These are phyloP conservation scores for Furcifer pardalis DNA, from an alignment of 2,797 vertebrate species.

Conservation along the genomic window DNA sequence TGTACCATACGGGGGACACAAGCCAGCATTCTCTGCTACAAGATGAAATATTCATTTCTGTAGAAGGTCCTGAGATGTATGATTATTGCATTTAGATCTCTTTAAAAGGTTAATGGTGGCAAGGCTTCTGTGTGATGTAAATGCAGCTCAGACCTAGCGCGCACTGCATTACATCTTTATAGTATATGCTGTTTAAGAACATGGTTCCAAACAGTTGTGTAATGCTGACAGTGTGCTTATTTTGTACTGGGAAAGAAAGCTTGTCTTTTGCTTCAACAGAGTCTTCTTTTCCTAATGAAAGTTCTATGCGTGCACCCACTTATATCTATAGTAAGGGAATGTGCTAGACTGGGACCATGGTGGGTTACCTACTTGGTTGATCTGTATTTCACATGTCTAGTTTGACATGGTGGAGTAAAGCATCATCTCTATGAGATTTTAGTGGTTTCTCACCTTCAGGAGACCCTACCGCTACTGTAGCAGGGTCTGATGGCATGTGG, in stretches of 20 bases:
- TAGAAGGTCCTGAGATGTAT: constrained; percentile 38
- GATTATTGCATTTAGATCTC: constrained; percentile 22
- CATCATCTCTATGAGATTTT: no score
- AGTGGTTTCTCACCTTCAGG: no score
- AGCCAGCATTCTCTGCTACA: constrained; percentile 25
- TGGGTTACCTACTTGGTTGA: no score
- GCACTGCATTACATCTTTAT: not conserved
- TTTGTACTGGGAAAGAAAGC: not conserved
- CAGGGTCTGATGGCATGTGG: no score
- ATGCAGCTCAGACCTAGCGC: not conserved
- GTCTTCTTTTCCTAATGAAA: not conserved
- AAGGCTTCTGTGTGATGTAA: not conserved
- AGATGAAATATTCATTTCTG: constrained; percentile 34
- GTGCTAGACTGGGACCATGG: not conserved
- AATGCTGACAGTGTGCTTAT: not conserved
- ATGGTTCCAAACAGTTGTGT: rapidly evolving
- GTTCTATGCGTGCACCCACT: not conserved
- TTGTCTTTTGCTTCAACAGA: not conserved
- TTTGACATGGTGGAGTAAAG: no score
- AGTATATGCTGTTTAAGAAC: not conserved
- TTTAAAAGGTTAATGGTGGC: constrained; percentile 34
- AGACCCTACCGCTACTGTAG: no score
- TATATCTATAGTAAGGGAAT: not conserved
- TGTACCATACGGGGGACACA: not conserved
- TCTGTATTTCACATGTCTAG: no score